A percentile compares a stretch with the other conserved stretches of the same genome.
These are phyloP conservation scores for Manis pentadactyla DNA, from an alignment of 2,797 vertebrate genomes.

Conservation along the genomic window DNA sequence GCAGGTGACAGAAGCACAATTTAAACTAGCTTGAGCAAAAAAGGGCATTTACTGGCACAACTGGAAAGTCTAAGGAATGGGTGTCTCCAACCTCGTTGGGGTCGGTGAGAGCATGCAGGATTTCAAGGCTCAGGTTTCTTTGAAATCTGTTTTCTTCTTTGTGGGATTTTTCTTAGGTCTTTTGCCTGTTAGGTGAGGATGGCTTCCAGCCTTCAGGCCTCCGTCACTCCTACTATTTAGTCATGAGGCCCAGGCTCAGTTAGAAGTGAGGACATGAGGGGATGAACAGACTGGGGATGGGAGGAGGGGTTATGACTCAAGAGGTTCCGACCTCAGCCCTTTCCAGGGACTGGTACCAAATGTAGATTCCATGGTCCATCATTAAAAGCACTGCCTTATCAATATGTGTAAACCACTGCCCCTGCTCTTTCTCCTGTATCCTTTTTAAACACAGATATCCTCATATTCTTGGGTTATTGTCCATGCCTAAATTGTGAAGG, in stretches of 20 bases:
- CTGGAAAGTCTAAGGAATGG: neutral
- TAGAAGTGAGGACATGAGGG: neutral
- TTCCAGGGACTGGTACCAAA: neutral
- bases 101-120: fast-evolving
- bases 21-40: neutral
- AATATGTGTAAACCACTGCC: neutral
- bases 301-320: neutral
- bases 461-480: too few species aligned
- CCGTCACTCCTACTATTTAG: neutral
- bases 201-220: neutral
- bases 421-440: neutral
- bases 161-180: neutral
- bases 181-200: neutral
- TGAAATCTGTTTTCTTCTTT: neutral
- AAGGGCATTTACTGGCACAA: neutral
- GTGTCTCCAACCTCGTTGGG: neutral
- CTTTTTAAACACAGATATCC: neutral
- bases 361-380: neutral
- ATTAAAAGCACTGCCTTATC: neutral
- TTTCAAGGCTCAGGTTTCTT: neutral
- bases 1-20: neutral
- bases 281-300: neutral
- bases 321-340: neutral
- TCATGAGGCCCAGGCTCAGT: neutral
- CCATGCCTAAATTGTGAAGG: neutral